Base-by-base conservation (phyloP, 2,113 vertebrate genomes). In the Colaptes auratus region DNA sequence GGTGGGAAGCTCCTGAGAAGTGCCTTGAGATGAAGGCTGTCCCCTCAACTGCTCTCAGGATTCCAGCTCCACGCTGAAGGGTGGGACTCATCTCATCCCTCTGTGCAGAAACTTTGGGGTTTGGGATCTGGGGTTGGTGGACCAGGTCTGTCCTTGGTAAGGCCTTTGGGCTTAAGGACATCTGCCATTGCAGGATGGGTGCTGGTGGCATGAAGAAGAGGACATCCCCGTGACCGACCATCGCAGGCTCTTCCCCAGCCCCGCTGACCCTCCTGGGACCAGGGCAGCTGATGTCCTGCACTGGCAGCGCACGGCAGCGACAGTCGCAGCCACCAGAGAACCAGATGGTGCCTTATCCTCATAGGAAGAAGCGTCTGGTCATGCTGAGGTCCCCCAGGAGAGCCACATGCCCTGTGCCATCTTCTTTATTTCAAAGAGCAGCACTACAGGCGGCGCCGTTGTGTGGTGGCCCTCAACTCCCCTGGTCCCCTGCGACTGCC, bases 371-470 rank as follows among this genome's bases (percentile, higher is more conserved):
- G 82, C 89, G 21, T 16, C 92, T n/a, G 78, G 69, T n/a, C 3
- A 0, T 8, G 55, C 69, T 2, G 33, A 35, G n/a, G 25, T 11
- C 50, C 60, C 1, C 7, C 1, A 3, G 33, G 44, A 77, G 55
- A 76, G 17, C 44, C 7, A 3, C 78, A 6, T 3, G 4, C 7
- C 50, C n/a, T 4, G 0, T 17, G 66, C 28, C 70, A 31, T 35
- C 50, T 83, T 94, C 86, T 95, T 95, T 52, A 74, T 90, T 85
- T 82, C 94, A 70, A 94, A 92, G 92, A 85, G 86, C 3, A 10
- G 60, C 61, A 65, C 2, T 24, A 0, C 23, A 70, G 15, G 36
- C 3, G 5, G 30, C 2, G 8, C 5, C 9, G 5, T 4, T 9
- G 42, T 13, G 2, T 1, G 6, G 15, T 11, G 65, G 7, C 46